Base-by-base conservation (phyloP, 2,113 vertebrate species). In the Tachycineta bicolor region DNA sequence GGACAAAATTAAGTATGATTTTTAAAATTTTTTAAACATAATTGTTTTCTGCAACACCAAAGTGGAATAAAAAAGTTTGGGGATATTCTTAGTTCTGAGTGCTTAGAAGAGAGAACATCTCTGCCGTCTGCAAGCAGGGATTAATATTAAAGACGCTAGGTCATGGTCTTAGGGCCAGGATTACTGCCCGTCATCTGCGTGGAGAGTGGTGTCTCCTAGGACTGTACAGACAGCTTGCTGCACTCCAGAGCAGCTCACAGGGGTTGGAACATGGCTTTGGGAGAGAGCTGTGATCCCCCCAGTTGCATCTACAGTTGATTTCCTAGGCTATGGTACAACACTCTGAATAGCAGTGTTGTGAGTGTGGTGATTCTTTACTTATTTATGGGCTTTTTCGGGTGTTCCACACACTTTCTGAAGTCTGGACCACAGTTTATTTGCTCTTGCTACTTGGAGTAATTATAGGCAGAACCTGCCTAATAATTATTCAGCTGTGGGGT, bases 91-190 rank as follows among this genome's bases (percentile, higher is more conserved):
- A 65, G 53, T 88, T 79, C 46, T 64, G 22, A 33, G 46, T 74
- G n/a, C 71, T 83, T 80, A 62, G 50, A 34, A 28, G 24, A 71
- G 56, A 94, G 46, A 73, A 50, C 26, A 28, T 55, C 80, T 86
- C 76, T 55, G 50, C 73, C 4, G 1, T 63, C 33, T 69, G 56
- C 80, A 39, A 67, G 60, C 21, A 55, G 62, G 79, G 76, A 91
- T 96, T 95, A 83, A 83, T 80, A 87, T 74, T 93, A 78, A 94
- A 91, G 81, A 75, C 1, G 11, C 69, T 89, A 78, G 89, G 44
- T 78, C 5, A 5, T 81, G 74, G 64, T 75, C 16, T 94, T 89
- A 89, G 78, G 52, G 52, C 60, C 43, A 28, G 90, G 90, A 89
- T 94, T 96, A 93, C 29, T 68, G 77, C 55, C 34, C 0, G 1